A percentile compares a stretch with the other conserved stretches of the same genome.
phyloP scores from a whole-genome alignment of 2,113 vertebrate species.

The Lycocorax pyrrhopterus region DNA sequence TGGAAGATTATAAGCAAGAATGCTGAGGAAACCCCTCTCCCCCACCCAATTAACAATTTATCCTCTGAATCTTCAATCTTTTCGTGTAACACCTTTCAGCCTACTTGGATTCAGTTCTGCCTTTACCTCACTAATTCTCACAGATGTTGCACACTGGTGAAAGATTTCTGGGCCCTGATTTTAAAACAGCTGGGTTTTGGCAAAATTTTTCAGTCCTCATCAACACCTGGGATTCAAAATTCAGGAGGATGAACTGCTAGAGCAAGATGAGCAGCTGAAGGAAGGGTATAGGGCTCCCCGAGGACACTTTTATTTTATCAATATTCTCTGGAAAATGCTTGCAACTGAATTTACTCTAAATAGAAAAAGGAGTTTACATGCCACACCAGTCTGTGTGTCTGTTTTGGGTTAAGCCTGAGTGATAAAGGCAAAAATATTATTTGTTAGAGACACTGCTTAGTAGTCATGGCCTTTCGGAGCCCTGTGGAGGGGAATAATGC shows the following conservation, averaged over 20 bases:
- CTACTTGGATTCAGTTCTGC: neutral
- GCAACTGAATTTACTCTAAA: neutral
- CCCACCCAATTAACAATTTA: neutral
- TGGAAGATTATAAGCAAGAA: conserved; percentile 5
- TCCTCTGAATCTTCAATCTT: neutral
- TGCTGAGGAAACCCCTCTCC: neutral
- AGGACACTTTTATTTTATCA: neutral
- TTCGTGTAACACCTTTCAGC: neutral
- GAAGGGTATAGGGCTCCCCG: neutral
- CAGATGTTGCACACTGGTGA: neutral
- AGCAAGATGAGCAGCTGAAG: neutral
- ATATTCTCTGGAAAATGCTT: neutral
- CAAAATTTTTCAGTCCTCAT: neutral
- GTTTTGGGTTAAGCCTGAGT: neutral
- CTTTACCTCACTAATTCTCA: neutral
- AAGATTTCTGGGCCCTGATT: neutral
- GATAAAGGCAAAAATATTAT: neutral
- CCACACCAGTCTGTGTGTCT: neutral
- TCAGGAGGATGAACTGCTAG: neutral
- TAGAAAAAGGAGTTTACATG: neutral
- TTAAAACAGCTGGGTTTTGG: neutral
- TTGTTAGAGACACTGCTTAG: neutral
- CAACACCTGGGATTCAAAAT: neutral
- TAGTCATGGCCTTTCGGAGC: neutral
- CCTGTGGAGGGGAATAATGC: neutral